These are phyloP conservation scores for Chirona hameri DNA, from an alignment of 2,888 invertebrate species.

Conservation along the genomic window DNA sequence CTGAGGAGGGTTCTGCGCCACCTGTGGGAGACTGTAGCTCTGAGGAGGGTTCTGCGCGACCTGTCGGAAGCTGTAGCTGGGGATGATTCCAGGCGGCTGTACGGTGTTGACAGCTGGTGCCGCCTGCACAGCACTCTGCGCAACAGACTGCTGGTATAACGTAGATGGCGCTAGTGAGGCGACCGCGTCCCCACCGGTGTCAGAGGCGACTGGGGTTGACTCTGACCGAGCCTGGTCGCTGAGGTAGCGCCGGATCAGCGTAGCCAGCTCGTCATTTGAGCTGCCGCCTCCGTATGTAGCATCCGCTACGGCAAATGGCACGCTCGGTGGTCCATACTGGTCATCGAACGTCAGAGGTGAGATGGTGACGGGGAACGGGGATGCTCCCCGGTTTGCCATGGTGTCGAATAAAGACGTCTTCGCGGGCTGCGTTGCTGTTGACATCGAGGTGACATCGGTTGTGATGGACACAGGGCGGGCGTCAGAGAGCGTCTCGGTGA, in stretches of 20 bases:
- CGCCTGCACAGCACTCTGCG: no score
- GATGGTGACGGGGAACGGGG: background rate
- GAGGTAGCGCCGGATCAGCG: background rate
- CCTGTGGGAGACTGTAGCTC: background rate
- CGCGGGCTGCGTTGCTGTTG: background rate
- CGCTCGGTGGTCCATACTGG: background rate
- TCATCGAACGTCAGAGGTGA: background rate
- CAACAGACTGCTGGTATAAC: no score
- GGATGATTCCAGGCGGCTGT: background rate
- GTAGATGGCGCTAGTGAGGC: no score
- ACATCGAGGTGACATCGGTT: background rate
- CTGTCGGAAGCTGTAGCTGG: background rate
- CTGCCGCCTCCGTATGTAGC: background rate
- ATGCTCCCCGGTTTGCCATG: background rate
- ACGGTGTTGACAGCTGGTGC: no score
- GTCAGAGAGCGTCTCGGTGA: background rate
- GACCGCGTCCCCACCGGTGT: no score
- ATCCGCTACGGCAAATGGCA: constrained; percentile 5
- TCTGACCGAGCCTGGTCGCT: background rate
- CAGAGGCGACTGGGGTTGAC: no score
- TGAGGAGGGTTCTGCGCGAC: background rate
- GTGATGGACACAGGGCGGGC: background rate
- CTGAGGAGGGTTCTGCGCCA: background rate
- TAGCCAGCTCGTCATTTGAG: background rate
- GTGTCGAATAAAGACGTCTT: background rate